Conservation (phyloP, 2,797 vertebrate genomes). For the Urocyon cinereoargenteus region DNA sequence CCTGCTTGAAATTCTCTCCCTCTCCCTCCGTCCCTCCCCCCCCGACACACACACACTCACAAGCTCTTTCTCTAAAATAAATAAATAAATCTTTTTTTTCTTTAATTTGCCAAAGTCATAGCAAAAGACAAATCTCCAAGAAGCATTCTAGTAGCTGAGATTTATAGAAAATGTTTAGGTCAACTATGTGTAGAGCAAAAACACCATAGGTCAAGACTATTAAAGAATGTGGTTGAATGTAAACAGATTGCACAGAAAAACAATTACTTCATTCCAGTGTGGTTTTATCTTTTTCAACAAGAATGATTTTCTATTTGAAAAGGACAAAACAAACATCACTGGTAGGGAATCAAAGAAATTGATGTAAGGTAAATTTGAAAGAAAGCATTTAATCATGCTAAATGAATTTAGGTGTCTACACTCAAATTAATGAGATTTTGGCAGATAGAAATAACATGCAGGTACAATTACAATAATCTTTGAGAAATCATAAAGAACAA, state of each 20-base stretch:
- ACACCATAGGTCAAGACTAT: neutral
- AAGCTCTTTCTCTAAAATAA: neutral
- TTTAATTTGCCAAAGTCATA: neutral
- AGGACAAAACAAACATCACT: neutral
- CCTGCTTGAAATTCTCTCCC: neutral
- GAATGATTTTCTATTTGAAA: slow-evolving; percentile 18
- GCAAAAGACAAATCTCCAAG: slow-evolving; percentile 26
- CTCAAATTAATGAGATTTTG: neutral
- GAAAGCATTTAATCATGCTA: neutral
- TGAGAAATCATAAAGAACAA: neutral
- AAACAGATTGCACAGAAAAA: slow-evolving; percentile 35
- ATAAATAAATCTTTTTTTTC: neutral
- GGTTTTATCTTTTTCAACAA: slow-evolving; percentile 54
- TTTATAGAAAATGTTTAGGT: slow-evolving; percentile 61
- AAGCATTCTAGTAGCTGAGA: neutral
- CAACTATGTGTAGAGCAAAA: neutral
- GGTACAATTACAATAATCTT: neutral
- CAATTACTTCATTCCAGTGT: slow-evolving; percentile 1
- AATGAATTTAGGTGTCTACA: neutral
- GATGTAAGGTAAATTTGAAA: slow-evolving; percentile 6
- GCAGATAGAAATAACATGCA: neutral
- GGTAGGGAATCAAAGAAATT: slow-evolving; percentile 17
- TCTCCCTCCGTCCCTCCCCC: neutral
- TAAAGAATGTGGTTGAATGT: neutral
- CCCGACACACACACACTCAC: too few relatives aligned